These are phyloP conservation scores for Melikaiella ostensackeni DNA, from an alignment of 2,888 invertebrate species.

Conservation along the genomic window DNA sequence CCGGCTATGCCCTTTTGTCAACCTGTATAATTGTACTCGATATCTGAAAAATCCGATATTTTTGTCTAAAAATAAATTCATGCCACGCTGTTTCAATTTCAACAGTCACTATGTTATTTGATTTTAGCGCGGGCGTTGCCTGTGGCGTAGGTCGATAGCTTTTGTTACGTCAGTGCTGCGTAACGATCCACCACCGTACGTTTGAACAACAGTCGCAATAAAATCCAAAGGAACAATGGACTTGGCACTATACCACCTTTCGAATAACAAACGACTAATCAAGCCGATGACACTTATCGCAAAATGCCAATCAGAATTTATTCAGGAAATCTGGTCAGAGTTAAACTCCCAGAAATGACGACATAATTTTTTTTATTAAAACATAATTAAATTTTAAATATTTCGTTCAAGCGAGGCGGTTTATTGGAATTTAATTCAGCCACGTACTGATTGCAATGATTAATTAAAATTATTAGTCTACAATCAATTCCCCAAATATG, in stretches of 20 bases:
- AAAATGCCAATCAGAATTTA: neutral
- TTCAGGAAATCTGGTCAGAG: neutral
- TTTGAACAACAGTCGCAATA: conserved; percentile 21
- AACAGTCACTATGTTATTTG: neutral
- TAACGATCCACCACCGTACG: neutral
- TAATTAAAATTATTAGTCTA: no score
- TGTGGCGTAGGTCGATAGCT: conserved; percentile 9
- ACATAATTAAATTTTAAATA: neutral
- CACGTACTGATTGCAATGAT: no score
- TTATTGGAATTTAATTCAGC: no score
- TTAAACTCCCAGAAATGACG: neutral
- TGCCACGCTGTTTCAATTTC: neutral
- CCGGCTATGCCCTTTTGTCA: no score
- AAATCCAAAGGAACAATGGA: conserved; percentile 34
- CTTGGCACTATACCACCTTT: conserved; percentile 8
- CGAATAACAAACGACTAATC: conserved; percentile 2
- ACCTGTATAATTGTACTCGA: neutral
- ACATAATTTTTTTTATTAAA: neutral
- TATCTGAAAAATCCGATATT: neutral
- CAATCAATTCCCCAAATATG: neutral
- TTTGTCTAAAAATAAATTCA: neutral
- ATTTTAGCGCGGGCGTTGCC: conserved; percentile 7
- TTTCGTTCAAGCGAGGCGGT: neutral
- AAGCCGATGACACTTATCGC: conserved; percentile 6
- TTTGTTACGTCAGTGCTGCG: conserved; percentile 7